These are phyloP conservation scores for Celastrina argiolus DNA, from an alignment of 2,888 invertebrate species.

Conservation along the genomic window DNA sequence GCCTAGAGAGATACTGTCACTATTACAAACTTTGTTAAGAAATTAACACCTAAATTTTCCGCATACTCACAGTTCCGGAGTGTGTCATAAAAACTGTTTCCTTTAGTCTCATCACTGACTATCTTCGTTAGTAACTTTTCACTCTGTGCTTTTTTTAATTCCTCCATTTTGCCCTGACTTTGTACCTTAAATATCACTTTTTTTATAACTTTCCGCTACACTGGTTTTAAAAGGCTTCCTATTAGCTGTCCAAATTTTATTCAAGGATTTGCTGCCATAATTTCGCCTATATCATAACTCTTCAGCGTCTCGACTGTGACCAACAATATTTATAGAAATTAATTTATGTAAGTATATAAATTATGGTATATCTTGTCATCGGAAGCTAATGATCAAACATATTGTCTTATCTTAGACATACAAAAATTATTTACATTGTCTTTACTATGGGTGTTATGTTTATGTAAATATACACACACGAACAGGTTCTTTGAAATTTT, in stretches of 20 bases:
- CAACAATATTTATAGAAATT: neutral
- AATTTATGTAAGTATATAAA: neutral
- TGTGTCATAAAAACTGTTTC: neutral
- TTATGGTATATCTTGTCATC: neutral
- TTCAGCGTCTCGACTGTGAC: neutral
- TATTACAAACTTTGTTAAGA: too few relatives aligned
- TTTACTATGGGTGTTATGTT: neutral
- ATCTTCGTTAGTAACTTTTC: neutral
- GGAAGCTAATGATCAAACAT: neutral
- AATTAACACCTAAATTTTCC: too few relatives aligned
- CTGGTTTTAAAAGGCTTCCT: neutral
- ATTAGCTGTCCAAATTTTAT: neutral
- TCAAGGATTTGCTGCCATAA: neutral
- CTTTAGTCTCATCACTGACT: neutral
- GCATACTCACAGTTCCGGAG: constrained; percentile 18
- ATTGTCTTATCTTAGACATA: neutral
- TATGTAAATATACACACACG: too few relatives aligned
- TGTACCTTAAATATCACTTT: neutral
- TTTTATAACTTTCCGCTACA: neutral
- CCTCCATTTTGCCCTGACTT: neutral
- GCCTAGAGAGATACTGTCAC: too few relatives aligned
- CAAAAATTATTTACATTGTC: neutral
- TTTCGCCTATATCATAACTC: neutral
- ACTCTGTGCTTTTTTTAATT: constrained; percentile 7
- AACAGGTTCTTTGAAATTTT: neutral